Percentiles rank a stretch among this genome's conserved stretches.
Evolutionary conservation across 2,888 invertebrate genomes (phyloP).

Genomic region (Steromphala cineraria): DNA sequence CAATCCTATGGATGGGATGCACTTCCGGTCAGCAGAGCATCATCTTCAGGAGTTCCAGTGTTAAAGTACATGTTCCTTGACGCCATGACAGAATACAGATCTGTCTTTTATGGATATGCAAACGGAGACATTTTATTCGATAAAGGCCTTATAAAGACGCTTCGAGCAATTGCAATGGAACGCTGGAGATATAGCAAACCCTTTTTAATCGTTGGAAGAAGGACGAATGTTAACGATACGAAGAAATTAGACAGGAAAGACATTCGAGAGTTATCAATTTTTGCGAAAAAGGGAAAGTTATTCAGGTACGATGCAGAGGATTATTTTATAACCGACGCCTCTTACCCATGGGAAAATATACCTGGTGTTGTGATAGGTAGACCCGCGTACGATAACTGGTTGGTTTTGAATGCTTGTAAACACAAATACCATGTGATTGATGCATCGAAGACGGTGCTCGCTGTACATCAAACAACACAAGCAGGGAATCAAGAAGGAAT

Average conservation of each 20-base stretch:
- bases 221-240: constrained; percentile 47
- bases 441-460: constrained; percentile 53
- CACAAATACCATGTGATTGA: constrained; percentile 53
- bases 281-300: constrained; percentile 46
- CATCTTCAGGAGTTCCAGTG: constrained; percentile 56
- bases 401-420: constrained; percentile 55
- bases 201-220: constrained; percentile 36
- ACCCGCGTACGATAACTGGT: constrained; percentile 66
- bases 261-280: constrained; percentile 36
- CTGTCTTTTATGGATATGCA: constrained; percentile 58
- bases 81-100: constrained; percentile 47
- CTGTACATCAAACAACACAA: constrained; percentile 64
- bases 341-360: constrained; percentile 60
- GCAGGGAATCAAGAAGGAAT: too few species aligned
- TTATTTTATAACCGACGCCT: constrained; percentile 60
- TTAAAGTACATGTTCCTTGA: constrained; percentile 63
- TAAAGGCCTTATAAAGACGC: constrained; percentile 44
- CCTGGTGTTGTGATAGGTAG: constrained; percentile 67
- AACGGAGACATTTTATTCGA: constrained; percentile 67
- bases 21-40: constrained; percentile 40
- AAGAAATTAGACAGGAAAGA: constrained; percentile 46
- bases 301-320: constrained; percentile 61
- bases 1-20: constrained; percentile 47
- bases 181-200: background rate
- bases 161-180: constrained; percentile 34